These are phyloP conservation scores for Quiscalus mexicanus DNA, from an alignment of 2,113 vertebrate species.

Conservation along the genomic window DNA sequence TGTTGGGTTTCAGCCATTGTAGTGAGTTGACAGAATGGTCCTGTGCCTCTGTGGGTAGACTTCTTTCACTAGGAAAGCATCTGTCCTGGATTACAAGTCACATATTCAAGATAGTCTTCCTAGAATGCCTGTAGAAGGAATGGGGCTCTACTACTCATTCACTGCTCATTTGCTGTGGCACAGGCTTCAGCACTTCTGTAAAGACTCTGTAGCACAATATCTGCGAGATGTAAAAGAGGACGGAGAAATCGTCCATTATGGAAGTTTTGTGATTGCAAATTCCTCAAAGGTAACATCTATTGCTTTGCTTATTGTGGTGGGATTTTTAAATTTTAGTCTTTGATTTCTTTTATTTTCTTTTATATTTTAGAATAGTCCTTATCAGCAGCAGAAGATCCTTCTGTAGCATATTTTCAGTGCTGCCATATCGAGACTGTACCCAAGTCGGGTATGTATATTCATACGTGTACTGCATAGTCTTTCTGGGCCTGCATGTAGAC, in stretches of 20 bases:
- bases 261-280: background rate
- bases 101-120: background rate
- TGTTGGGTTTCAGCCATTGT: background rate
- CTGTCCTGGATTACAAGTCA: background rate
- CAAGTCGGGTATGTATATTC: conserved; percentile 94
- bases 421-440: conserved; percentile 98
- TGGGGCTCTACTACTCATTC: background rate
- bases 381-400: conserved; percentile 99
- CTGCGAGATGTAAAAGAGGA: background rate
- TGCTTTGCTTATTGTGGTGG: conserved; percentile 62
- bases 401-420: conserved; percentile 99
- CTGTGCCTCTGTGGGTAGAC: background rate
- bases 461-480: conserved; percentile 43
- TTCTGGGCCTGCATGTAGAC: conserved; percentile 42
- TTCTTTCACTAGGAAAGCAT: background rate
- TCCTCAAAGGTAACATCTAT: conserved; percentile 30
- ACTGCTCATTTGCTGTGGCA: background rate
- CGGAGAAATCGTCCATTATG: background rate
- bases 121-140: background rate
- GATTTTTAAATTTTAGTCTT: conserved; percentile 59
- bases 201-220: background rate
- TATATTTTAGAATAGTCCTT: conserved; percentile 97
- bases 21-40: background rate
- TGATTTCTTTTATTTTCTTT: conserved; percentile 82
- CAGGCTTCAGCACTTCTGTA: background rate